These are phyloP conservation scores for Neodiprion pinetum DNA, from an alignment of 1,140 invertebrate genomes.

Conservation along the genomic window DNA sequence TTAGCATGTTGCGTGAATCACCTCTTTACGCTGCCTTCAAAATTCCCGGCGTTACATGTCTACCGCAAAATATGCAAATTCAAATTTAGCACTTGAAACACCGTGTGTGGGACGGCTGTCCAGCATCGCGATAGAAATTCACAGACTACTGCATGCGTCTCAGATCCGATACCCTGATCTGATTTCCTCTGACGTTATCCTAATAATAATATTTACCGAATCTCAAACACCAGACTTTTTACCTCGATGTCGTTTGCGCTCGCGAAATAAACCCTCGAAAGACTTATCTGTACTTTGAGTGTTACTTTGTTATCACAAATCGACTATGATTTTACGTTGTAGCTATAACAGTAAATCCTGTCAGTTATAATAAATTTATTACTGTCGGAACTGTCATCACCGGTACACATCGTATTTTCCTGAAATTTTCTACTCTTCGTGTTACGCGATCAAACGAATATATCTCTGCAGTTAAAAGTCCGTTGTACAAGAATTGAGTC, in stretches of 20 bases:
- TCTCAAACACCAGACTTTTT: background rate
- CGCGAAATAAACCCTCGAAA: background rate
- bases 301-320: background rate
- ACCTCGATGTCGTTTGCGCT: background rate
- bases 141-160: background rate
- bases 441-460: no score
- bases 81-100: background rate
- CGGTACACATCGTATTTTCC: no score
- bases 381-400: no score
- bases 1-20: background rate
- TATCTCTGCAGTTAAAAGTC: no score
- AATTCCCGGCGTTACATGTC: no score
- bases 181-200: background rate
- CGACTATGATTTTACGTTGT: no score
- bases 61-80: conserved; percentile 1
- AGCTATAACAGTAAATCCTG: no score
- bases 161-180: background rate
- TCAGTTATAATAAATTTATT: no score
- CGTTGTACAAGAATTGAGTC: no score
- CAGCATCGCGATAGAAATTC: background rate
- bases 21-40: background rate
- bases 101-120: background rate
- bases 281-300: background rate
- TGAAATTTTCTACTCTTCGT: no score
- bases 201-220: conserved; percentile 4